Evolutionary conservation across 2,888 invertebrate species (phyloP).

Genomic region (Chrysolina americana): DNA sequence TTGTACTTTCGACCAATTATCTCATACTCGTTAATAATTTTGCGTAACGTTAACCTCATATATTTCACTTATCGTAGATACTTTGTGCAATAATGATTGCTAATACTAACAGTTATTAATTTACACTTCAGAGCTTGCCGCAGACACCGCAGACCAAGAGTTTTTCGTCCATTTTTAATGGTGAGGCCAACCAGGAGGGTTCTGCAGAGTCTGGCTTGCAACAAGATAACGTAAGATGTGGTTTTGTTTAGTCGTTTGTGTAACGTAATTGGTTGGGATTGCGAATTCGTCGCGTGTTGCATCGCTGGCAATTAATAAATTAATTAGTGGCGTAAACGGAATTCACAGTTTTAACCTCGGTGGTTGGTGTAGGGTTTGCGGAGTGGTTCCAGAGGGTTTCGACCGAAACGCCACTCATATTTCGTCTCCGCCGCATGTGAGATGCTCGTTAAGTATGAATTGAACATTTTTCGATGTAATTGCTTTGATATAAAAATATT

Average conservation of each 20-base stretch:
- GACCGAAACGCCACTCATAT: too few relatives aligned
- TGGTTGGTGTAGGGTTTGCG: not conserved
- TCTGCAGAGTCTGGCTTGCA: conserved; percentile 63
- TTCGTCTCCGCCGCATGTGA: not conserved
- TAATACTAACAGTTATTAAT: conserved; percentile 50
- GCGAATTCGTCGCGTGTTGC: conserved; percentile 15
- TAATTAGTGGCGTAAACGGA: conserved; percentile 3
- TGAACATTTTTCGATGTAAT: too few relatives aligned
- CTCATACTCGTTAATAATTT: conserved; percentile 8
- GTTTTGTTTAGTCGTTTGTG: conserved; percentile 25
- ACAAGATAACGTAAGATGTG: conserved; percentile 67
- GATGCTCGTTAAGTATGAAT: too few relatives aligned
- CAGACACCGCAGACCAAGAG: conserved; percentile 73
- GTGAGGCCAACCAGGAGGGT: conserved; percentile 65
- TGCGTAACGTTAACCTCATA: conserved; percentile 14
- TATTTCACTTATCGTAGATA: conserved; percentile 6
- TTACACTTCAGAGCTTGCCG: conserved; percentile 72
- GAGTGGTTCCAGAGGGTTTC: not conserved
- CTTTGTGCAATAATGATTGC: conserved; percentile 25
- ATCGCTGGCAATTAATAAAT: conserved; percentile 10
- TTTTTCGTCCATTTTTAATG: conserved; percentile 65
- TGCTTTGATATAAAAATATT: too few relatives aligned
- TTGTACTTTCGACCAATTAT: not conserved
- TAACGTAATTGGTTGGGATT: conserved; percentile 21
- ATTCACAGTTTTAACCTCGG: conserved; percentile 5